A percentile compares a stretch with the other conserved stretches of the same genome.
Conservation (phyloP, 2,113 vertebrate genomes). For the Azemiops feae region DNA sequence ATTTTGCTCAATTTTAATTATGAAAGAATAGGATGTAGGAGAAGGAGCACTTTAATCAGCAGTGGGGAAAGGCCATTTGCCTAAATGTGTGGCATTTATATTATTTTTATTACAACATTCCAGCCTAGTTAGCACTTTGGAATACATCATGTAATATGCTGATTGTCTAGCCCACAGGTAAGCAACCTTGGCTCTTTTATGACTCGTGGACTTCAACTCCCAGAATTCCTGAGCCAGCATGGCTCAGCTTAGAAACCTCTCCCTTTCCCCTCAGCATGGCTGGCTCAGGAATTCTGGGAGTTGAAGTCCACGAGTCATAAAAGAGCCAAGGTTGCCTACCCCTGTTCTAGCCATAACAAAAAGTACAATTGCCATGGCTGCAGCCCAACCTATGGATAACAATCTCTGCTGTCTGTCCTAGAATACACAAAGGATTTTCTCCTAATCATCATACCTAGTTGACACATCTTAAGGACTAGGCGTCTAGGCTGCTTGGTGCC, state of each 20-base stretch:
- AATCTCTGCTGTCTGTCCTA: not conserved
- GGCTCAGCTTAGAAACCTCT: too few relatives aligned
- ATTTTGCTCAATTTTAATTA: not conserved
- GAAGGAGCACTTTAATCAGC: not conserved
- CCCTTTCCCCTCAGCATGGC: too few relatives aligned
- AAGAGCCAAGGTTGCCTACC: too few relatives aligned
- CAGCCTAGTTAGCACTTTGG: not conserved
- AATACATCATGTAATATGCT: not conserved
- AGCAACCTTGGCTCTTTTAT: too few relatives aligned
- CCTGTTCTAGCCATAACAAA: not conserved
- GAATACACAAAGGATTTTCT: not conserved
- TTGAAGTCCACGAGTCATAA: too few relatives aligned
- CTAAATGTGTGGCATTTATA: not conserved
- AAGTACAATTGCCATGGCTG: not conserved
- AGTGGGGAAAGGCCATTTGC: not conserved
- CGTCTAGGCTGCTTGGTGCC: not conserved
- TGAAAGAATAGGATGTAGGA: not conserved
- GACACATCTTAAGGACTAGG: too few relatives aligned
- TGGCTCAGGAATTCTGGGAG: too few relatives aligned
- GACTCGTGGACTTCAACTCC: too few relatives aligned
- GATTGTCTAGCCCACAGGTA: not conserved
- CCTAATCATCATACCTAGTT: not conserved
- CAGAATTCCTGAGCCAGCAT: too few relatives aligned
- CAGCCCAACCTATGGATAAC: not conserved
- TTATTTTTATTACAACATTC: not conserved